Evolutionary conservation across 2,113 vertebrate genomes (phyloP), one percentile per base, ranked within the genome.

Genomic region (Sceloporus undulatus): DNA sequence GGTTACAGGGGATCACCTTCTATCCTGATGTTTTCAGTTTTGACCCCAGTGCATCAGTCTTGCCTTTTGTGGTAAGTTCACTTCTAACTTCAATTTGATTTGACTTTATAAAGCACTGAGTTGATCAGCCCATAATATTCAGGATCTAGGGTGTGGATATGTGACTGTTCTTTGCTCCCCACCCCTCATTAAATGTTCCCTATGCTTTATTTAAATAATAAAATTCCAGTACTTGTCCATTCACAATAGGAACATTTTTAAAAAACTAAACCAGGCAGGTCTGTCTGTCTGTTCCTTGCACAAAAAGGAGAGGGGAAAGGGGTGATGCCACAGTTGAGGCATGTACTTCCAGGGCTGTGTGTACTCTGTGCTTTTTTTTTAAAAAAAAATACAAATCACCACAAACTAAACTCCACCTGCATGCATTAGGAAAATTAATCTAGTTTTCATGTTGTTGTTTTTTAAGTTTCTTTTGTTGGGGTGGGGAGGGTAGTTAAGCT

Each of bases 181-280:
- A 7, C 48, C 62, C 19, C 11, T 34, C 9, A 1, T 9, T 48
- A 48, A 66, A 68, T 83, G n/a, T 14, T 40, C 48, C 42, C 6
- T 70, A 7, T 78, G 18, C 48, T 88, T 84, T 40, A 79, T 79
- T 86, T 56, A 79, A 86, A 79, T 56, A 34, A 34, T 34, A 34
- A 34, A 34, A 34, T 78, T 40, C 74, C 25, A 84, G 29, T 25
- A 70, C 62, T 40, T 84, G 79, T 74, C 73, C 29, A 48, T 29
- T 19, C 23, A 78, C 56, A 40, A n/a, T 86, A 86, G 29, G 75
- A 79, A 62, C 59, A 62, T 62, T 62, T 59, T 59, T 14, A 16
- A 54, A 52, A 19, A 18, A 62, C 19, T 19, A n/a, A 78, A 34
- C 27, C 54, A 29, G 62, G 29, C 75, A 70, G 68, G 42, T 48